Conservation (phyloP, 2,888 invertebrate species). For the Lithophane socia region DNA sequence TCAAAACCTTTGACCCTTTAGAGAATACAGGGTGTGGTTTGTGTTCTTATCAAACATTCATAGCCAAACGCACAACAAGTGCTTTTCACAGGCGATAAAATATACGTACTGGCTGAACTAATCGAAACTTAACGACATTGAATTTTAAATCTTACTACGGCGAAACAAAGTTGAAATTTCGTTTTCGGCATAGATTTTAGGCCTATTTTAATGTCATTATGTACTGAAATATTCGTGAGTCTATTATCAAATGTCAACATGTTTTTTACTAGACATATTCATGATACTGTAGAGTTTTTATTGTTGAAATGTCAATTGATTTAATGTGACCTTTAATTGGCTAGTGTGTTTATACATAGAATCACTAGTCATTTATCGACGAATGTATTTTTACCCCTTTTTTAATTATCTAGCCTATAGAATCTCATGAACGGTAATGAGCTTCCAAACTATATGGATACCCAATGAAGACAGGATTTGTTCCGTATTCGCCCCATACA, state of each 20-base stretch:
- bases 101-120: conserved; percentile 30
- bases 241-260: conserved; percentile 60
- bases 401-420: too few relatives aligned
- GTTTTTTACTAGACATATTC: conserved; percentile 17
- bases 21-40: conserved; percentile 10
- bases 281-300: not conserved
- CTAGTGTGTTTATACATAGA: too few relatives aligned
- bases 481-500: not conserved
- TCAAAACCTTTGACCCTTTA: conserved; percentile 14
- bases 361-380: not conserved
- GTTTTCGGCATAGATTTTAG: not conserved
- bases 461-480: not conserved
- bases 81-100: conserved; percentile 48
- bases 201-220: conserved; percentile 35
- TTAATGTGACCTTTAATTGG: not conserved
- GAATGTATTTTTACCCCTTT: not conserved
- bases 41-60: conserved; percentile 59
- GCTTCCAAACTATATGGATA: not conserved
- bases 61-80: conserved; percentile 39
- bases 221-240: conserved; percentile 46
- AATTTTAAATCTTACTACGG: conserved; percentile 11
- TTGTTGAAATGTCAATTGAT: conserved; percentile 7
- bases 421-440: not conserved
- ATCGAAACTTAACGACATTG: conserved; percentile 13
- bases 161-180: not conserved